Evolutionary conservation across 2,888 invertebrate species (phyloP).

Genomic region (Heliconius sara): DNA sequence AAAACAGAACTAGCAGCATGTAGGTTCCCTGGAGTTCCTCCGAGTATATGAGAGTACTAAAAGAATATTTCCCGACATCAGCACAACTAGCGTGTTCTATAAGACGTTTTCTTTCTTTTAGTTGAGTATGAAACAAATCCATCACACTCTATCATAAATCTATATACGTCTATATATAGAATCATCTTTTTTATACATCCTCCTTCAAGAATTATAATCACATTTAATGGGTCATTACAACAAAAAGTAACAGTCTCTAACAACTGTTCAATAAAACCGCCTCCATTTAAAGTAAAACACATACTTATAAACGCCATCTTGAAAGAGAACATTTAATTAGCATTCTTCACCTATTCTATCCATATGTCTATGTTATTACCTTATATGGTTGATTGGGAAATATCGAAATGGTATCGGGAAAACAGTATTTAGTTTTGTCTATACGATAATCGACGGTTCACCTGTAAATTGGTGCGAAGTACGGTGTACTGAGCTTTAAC

Average conservation of each 20-base stretch:
- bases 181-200: not conserved
- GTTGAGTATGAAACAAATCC: not conserved
- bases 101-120: no score
- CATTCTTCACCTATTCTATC: conserved; percentile 18
- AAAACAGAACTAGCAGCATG: no score
- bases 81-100: no score
- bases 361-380: not conserved
- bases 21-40: no score
- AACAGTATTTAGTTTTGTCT: conserved; percentile 32
- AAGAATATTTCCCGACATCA: no score
- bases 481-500: conserved; percentile 36
- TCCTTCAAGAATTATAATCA: conserved; percentile 7
- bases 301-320: not conserved
- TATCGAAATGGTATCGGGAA: conserved; percentile 28
- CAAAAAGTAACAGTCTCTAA: conserved; percentile 4
- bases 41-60: no score
- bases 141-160: not conserved
- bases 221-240: conserved; percentile 15
- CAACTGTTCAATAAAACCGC: not conserved
- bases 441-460: conserved; percentile 26
- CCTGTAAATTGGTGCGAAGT: conserved; percentile 36
- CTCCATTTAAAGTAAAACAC: conserved; percentile 3
- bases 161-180: not conserved
- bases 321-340: not conserved
- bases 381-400: conserved; percentile 41